Percentiles rank a stretch among this genome's conserved stretches.
These are phyloP conservation scores for Meloe dianella DNA, from an alignment of 2,888 invertebrate species.

Conservation along the genomic window DNA sequence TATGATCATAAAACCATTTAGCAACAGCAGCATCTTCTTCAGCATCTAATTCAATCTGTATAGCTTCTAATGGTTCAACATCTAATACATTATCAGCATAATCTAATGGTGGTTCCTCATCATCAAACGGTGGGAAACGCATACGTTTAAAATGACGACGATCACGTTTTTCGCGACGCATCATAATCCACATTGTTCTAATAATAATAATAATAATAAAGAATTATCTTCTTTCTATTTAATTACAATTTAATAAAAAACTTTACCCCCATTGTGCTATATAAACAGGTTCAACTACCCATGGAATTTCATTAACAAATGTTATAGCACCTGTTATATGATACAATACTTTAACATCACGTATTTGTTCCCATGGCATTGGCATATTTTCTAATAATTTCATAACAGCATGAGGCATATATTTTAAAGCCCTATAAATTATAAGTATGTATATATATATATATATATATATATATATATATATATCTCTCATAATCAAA, in stretches of 20 bases:
- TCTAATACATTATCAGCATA: slow-evolving; percentile 99
- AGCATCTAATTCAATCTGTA: slow-evolving; percentile 95
- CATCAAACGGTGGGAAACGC: slow-evolving; percentile 99
- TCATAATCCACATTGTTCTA: slow-evolving; percentile 99
- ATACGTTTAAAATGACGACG: slow-evolving; percentile 98
- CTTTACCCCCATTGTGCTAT: slow-evolving; percentile 99
- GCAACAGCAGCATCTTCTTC: slow-evolving; percentile 91
- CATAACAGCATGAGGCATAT: slow-evolving; percentile 99
- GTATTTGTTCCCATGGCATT: slow-evolving; percentile 99
- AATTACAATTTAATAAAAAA: neutral
- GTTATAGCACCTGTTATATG: slow-evolving; percentile 99
- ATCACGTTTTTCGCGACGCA: slow-evolving; percentile 98
- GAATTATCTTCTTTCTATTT: too few species aligned
- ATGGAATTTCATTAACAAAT: slow-evolving; percentile 99
- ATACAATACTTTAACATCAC: slow-evolving; percentile 96
- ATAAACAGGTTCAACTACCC: slow-evolving; percentile 99
- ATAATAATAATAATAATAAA: slow-evolving; percentile 2
- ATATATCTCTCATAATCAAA: neutral
- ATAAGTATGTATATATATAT: too few species aligned
- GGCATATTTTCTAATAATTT: slow-evolving; percentile 99
- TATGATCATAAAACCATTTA: slow-evolving; percentile 99
- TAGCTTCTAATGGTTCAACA: slow-evolving; percentile 98
- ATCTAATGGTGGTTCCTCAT: slow-evolving; percentile 99
- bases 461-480: too few species aligned
- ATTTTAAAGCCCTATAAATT: slow-evolving; percentile 83